Base-by-base conservation (phyloP, 2,797 vertebrate species). In the Miichthys miiuy region DNA sequence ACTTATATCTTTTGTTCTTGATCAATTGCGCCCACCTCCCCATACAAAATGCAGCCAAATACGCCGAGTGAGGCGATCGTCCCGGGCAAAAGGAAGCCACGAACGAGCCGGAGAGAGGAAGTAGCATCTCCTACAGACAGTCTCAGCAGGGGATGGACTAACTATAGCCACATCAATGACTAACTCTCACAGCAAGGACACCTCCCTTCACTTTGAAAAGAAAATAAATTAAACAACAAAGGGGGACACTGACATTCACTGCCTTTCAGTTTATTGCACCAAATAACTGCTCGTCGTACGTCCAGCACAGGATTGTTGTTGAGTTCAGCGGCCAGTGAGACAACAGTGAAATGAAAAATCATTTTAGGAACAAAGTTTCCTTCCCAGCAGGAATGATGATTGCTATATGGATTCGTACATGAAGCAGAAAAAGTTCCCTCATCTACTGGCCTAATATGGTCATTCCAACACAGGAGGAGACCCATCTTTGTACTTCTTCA, bases 211-310 rank as follows among this genome's bases (percentile, higher is more conserved):
- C 95, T 96, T 96, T 96, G 95, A 96, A 96, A 95, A 93, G 61
- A 94, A 95, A 94, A 96, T 96, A 95, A 96, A 96, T 96, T 96
- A 96, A 96, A 96, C 95, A 96, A 96, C 95, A 96, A 96, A 96
- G 95, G 88, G 68, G 81, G 88, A 93, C 91, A 90, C 83, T 96
- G 96, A 96, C 96, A 96, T 96, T 96, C 95, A 95, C 89, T 74
- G 85, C 84, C 92, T 93, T 93, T 94, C 92, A 94, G 92, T 89
- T 92, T 93, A 91, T 90, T 90, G 89, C 93, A 89, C 87, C 88
- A 87, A 91, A 93, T 92, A 93, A 91, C 91, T 74, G 85, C 81
- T 85, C 51, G 73, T 75, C 58, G 55, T 69, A 79, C 62, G 71
- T 83, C 92, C 88, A 70, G 81, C 79, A 61, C 70, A 56, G 81